Percentiles rank a stretch among this genome's conserved stretches.
These are phyloP conservation scores for Boulengeromyrus knoepffleri DNA, from an alignment of 2,113 vertebrate species.

Conservation along the genomic window DNA sequence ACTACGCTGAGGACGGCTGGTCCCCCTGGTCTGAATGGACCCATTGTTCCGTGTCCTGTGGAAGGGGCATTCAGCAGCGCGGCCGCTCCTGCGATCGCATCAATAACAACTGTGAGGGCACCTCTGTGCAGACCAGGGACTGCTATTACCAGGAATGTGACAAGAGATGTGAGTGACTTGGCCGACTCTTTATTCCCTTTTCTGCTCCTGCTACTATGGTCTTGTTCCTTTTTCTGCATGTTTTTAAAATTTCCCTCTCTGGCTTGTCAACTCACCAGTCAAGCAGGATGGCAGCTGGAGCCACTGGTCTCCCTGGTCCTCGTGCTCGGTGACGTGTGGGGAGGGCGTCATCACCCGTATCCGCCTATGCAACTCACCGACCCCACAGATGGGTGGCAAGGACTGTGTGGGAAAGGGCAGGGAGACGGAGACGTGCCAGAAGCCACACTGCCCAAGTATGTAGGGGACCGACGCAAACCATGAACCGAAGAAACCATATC, in stretches of 20 bases:
- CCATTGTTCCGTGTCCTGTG: constrained; percentile 87
- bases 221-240: neutral
- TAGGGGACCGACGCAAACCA: no score
- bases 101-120: constrained; percentile 90
- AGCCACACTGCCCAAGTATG: constrained; percentile 79
- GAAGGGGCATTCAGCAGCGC: constrained; percentile 90
- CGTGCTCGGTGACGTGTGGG: constrained; percentile 91
- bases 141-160: constrained; percentile 93
- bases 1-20: constrained; percentile 82
- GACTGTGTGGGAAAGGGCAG: constrained; percentile 85
- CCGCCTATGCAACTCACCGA: constrained; percentile 95
- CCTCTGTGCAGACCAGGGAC: constrained; percentile 93
- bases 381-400: constrained; percentile 88
- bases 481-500: no score
- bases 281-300: constrained; percentile 97
- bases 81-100: constrained; percentile 96
- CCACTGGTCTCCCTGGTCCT: constrained; percentile 98
- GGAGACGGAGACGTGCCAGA: constrained; percentile 80
- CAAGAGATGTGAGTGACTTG: constrained; percentile 82
- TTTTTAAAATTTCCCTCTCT: neutral
- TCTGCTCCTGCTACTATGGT: neutral
- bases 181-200: constrained; percentile 5
- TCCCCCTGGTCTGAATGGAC: constrained; percentile 99
- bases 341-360: constrained; percentile 88
- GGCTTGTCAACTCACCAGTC: constrained; percentile 60